Base-by-base conservation (phyloP, 2,888 invertebrate species). In the Drosophila siamana region DNA sequence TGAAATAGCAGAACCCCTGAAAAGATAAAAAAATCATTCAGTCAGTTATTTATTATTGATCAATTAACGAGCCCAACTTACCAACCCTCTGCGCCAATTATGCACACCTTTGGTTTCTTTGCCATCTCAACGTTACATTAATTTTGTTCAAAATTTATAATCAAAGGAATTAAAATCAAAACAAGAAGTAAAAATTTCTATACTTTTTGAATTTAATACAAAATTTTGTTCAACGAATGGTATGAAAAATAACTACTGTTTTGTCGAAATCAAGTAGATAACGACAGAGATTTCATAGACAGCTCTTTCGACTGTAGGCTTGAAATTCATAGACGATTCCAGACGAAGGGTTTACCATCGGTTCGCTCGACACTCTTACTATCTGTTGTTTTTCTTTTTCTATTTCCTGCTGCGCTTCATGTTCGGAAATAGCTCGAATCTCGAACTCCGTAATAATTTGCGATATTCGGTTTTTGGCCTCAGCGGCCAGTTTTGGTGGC, bases 371-470 rank as follows among this genome's bases (percentile, higher is more conserved):
- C 15, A 60, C 15, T 41, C 48, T 52, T 2, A 50, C 24, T 4
- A 16, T 55, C 43, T 43, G 59, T 11, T 59, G 30, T 46, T 51
- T 48, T 8, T 44, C 46, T 15, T 60, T 64, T 56, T 36, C 59
- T 22, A 50, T 66, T 11, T 54, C 62, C 30, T 60, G 55, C 36
- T 61, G 50, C 0, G 50, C 85, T 28, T 90, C 90, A 24, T 82
- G 68, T 19, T 89, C 88, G 3, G 89, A 80, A 63, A 91, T 89
- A 2, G 91, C 90, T 5, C 90, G 86, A 16, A 90, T 63, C 63
- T 90, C 90, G n/a, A 88, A 90, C 50, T 90, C 91, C 0, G 84
- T 85, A 30, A 90, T 79, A 15, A 90, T 80, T 44, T 90, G 91
- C 0, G 90, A 90, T 13, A 90, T 83, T 19, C 87, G 82, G 55